Conservation (phyloP, 2,797 vertebrate species). For the Tiaroga cobitis region DNA sequence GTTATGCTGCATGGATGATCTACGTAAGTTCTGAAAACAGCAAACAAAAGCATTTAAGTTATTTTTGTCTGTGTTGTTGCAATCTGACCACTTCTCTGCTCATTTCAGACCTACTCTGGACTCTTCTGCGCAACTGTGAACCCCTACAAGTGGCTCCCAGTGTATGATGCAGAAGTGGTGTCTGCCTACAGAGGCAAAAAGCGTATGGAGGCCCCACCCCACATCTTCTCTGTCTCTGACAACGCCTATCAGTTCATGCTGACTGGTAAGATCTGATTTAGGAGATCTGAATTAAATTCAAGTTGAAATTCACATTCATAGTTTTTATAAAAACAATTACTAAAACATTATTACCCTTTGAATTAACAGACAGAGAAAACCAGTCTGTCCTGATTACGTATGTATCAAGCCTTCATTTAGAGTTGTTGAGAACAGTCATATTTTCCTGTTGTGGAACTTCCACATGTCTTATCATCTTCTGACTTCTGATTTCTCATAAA, state of each 20-base stretch:
- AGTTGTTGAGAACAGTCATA: neutral
- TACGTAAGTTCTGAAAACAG: conserved; percentile 73
- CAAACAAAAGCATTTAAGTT: neutral
- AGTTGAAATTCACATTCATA: neutral
- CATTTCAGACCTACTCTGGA: conserved; percentile 73
- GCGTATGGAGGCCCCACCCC: conserved; percentile 55
- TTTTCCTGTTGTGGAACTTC: neutral
- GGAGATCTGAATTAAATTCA: neutral
- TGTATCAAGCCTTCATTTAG: conserved; percentile 59
- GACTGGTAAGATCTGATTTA: conserved; percentile 64
- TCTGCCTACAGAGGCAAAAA: conserved; percentile 76
- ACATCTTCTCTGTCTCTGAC: conserved; percentile 93
- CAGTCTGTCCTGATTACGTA: conserved; percentile 66
- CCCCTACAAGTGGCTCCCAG: conserved; percentile 56
- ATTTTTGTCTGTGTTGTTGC: neutral
- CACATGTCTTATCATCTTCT: neutral
- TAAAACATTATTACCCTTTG: conserved; percentile 12
- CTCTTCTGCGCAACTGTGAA: conserved; percentile 68
- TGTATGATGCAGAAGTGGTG: conserved; percentile 82
- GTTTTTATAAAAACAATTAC: conserved; percentile 47
- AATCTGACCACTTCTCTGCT: neutral
- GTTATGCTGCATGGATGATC: conserved; percentile 87
- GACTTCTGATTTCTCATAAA: neutral
- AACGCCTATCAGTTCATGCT: conserved; percentile 85
- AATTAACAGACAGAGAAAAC: conserved; percentile 77